Base-by-base conservation (phyloP, 2,113 vertebrate species). In the Agelaius phoeniceus region DNA sequence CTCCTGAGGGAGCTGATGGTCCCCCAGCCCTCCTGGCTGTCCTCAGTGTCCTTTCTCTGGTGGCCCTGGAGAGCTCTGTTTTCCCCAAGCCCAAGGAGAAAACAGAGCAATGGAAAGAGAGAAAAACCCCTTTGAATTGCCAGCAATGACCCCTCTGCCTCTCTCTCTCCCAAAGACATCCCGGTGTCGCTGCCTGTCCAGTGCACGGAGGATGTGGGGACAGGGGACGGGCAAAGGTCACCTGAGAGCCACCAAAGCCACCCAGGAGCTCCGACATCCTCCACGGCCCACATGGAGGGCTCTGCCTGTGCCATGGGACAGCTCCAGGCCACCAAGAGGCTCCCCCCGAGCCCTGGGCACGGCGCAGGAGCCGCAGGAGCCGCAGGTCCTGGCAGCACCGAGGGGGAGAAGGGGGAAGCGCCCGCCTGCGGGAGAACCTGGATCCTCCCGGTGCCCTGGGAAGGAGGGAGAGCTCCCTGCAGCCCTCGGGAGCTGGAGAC, bases 341-440 rank as follows among this genome's bases (percentile, higher is more conserved):
- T 26, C 43, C 21, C 43, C 6, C 24, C 1, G 6, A n/a, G 46
- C 65, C 24, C 75, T 1, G 66, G 66, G 66, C 11, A 3, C 0
- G 8, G 20, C 0, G 0, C 1, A 0, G n/a, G 75, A 1, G 2
- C 21, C 0, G 48, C 19, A 15, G 68, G 19, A 27, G 11, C 67
- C 0, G 1, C 14, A 54, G 52, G 30, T 51, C 14, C 30, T 0
- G 67, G 76, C 43, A 37, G 76, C 72, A 4, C 0, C 22, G 3
- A 37, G 43, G 54, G 6, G 3, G 39, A 72, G 23, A 9, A 8
- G 44, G 37, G 14, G 51, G n/a, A 22, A 15, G 28, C 4, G 11
- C 71, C 31, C 4, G 1, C 3, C 8, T 41, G 71, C 79, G 37
- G 66, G 61, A 41, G 86, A 30, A 11, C n/a, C 44, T 72, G 62